Conservation (phyloP, 2,888 invertebrate genomes). For the Colletes collaris region DNA sequence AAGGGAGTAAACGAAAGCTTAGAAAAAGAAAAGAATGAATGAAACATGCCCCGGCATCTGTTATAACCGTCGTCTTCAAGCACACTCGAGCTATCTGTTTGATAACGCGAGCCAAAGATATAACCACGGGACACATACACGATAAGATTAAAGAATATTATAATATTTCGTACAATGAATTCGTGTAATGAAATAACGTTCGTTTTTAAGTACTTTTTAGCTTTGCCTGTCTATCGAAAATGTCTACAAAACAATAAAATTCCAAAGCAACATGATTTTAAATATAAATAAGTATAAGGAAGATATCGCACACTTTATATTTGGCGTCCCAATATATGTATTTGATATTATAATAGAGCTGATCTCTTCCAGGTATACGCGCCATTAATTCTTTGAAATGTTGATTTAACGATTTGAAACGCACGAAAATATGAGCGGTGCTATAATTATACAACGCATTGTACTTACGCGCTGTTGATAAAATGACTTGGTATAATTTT, state of each 20-base stretch:
- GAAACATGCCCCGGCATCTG: constrained; percentile 10
- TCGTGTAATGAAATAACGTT: neutral
- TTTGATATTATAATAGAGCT: too few species aligned
- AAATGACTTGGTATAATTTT: neutral
- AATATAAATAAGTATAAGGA: too few species aligned
- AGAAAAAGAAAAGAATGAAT: constrained; percentile 27
- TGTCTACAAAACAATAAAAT: too few species aligned
- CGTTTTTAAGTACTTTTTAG: neutral
- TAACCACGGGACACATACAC: neutral
- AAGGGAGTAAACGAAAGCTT: constrained; percentile 22
- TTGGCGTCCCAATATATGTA: too few species aligned
- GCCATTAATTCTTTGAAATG: too few species aligned
- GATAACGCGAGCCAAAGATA: constrained; percentile 12
- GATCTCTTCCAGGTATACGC: too few species aligned
- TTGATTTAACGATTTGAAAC: too few species aligned
- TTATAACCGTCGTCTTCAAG: constrained; percentile 9
- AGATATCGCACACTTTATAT: too few species aligned
- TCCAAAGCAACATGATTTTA: too few species aligned
- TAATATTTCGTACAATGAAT: neutral
- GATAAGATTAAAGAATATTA: constrained; percentile 12
- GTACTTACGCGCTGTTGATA: neutral
- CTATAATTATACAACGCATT: too few species aligned
- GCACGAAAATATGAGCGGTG: too few species aligned
- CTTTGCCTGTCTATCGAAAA: too few species aligned
- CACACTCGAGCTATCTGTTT: constrained; percentile 7